phyloP scores from a whole-genome alignment of 2,797 vertebrate genomes.

The Rhinatrema bivittatum region DNA sequence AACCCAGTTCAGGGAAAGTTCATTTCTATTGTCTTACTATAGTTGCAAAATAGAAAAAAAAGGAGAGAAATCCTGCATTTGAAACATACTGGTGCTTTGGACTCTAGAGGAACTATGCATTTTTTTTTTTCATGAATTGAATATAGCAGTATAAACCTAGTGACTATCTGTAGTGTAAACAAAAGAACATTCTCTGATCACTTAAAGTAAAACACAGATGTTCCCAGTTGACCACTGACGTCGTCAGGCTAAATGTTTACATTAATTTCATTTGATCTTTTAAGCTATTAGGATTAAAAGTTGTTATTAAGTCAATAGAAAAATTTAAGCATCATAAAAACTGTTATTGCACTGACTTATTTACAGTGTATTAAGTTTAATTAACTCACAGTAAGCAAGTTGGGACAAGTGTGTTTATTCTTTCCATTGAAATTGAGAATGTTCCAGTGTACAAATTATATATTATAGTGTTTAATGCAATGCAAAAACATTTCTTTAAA shows the following conservation, averaged over 20 bases:
- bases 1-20: slow-evolving; percentile 98
- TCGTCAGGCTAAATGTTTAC: slow-evolving; percentile 50
- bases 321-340: slow-evolving; percentile 25
- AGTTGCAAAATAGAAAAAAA: slow-evolving; percentile 75
- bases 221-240: slow-evolving; percentile 43
- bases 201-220: slow-evolving; percentile 48
- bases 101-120: slow-evolving; percentile 56
- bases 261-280: slow-evolving; percentile 48
- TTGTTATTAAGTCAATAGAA: slow-evolving; percentile 37
- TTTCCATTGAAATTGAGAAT: slow-evolving; percentile 26
- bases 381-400: slow-evolving; percentile 27
- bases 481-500: no score
- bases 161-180: slow-evolving; percentile 62
- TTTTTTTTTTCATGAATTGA: slow-evolving; percentile 67
- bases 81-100: slow-evolving; percentile 71
- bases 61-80: slow-evolving; percentile 63
- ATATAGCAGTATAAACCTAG: slow-evolving; percentile 66
- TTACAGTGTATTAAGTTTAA: slow-evolving; percentile 30
- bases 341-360: slow-evolving; percentile 21
- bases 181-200: slow-evolving; percentile 47
- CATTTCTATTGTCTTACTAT: slow-evolving; percentile 90
- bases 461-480: slow-evolving; percentile 10
- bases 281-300: slow-evolving; percentile 42
- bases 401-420: slow-evolving; percentile 29
- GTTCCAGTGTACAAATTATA: slow-evolving; percentile 9